Percentiles rank a stretch among this genome's conserved stretches.
phyloP scores from a whole-genome alignment of 1,140 invertebrate genomes.

The Orius insidiosus region DNA sequence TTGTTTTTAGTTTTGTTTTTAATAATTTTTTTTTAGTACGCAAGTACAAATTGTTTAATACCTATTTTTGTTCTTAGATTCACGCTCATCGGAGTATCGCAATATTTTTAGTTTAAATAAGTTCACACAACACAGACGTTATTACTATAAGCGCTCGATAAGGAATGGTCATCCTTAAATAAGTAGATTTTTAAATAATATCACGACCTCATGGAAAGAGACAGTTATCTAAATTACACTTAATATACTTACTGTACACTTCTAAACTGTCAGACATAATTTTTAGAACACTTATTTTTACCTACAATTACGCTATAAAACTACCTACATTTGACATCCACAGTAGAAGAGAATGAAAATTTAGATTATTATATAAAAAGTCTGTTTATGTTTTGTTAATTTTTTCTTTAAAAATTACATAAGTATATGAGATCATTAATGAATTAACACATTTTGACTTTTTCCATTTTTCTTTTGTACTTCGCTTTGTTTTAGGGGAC shows the following conservation, averaged over 20 bases:
- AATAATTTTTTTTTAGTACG: background rate
- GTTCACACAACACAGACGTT: no score
- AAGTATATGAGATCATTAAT: constrained; percentile 10
- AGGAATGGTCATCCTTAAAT: no score
- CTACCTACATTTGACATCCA: constrained; percentile 5
- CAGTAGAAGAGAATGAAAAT: constrained; percentile 8
- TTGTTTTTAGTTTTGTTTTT: background rate
- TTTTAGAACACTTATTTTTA: constrained; percentile 1
- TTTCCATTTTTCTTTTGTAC: no score
- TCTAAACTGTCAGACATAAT: constrained; percentile 6
- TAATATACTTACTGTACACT: constrained; percentile 5
- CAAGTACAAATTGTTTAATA: background rate
- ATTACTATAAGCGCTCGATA: no score
- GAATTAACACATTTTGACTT: no score
- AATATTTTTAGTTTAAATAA: no score
- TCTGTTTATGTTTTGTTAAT: background rate
- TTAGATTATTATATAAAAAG: constrained; percentile 6
- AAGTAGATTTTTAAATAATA: no score
- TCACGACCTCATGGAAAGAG: constrained; percentile 2
- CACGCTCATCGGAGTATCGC: no score
- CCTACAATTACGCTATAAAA: background rate
- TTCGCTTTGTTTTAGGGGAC: no score
- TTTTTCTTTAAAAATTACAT: constrained; percentile 5
- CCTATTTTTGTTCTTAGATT: background rate
- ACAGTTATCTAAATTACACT: background rate